Conservation (phyloP, 2,113 vertebrate species). For the Pica pica region DNA sequence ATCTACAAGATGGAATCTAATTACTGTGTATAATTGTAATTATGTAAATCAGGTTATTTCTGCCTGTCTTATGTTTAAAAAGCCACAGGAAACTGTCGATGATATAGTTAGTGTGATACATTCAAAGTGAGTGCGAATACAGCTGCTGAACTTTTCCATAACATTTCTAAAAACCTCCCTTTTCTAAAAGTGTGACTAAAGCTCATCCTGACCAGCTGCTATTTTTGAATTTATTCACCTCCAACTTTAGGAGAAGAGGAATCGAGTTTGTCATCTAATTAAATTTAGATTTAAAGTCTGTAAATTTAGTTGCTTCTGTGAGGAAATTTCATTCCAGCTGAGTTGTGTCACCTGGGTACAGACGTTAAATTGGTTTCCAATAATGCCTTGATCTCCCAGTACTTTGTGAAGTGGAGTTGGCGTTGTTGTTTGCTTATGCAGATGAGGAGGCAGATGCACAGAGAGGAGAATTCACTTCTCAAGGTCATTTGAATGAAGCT, state of each 20-base stretch:
- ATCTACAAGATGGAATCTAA: conserved; percentile 36
- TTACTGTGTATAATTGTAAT: conserved; percentile 45
- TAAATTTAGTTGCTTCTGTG: background rate
- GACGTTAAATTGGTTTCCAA: background rate
- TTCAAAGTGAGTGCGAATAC: background rate
- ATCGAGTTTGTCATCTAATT: background rate
- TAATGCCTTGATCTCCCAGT: background rate
- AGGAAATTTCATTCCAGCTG: background rate
- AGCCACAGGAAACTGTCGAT: conserved; percentile 16
- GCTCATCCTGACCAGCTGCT: background rate
- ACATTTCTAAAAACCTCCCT: background rate
- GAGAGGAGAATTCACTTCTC: background rate
- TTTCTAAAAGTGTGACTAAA: background rate
- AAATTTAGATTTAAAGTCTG: background rate
- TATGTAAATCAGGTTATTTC: conserved; percentile 56
- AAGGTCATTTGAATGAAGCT: background rate
- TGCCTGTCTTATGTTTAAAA: conserved; percentile 32
- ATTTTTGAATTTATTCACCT: background rate
- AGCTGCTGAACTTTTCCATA: background rate
- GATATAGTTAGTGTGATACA: background rate
- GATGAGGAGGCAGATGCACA: background rate
- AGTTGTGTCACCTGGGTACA: background rate
- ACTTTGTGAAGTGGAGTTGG: background rate
- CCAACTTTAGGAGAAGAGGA: background rate
- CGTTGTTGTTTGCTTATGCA: background rate